Evolutionary conservation across 2,797 vertebrate genomes (phyloP).

Genomic region (Takifugu ocellatus): DNA sequence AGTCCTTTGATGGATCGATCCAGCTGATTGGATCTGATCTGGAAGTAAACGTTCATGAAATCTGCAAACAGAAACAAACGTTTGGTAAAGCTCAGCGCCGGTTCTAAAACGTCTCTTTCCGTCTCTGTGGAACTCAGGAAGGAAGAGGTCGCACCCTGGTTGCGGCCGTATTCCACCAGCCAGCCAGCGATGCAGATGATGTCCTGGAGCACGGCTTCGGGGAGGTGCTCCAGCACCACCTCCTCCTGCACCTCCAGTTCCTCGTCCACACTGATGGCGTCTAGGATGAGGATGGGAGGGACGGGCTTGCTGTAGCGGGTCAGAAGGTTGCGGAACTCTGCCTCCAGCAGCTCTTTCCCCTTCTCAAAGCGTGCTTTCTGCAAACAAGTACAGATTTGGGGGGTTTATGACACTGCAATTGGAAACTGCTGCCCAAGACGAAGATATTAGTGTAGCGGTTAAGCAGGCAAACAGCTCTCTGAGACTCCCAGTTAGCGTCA

Average conservation of each 20-base stretch:
- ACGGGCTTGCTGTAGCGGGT: slow-evolving; percentile 91
- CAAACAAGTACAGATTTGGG: too few species aligned
- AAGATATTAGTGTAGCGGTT: neutral
- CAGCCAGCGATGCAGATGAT: slow-evolving; percentile 90
- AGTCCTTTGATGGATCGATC: slow-evolving; percentile 95
- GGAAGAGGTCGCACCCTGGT: slow-evolving; percentile 80
- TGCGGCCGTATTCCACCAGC: slow-evolving; percentile 94
- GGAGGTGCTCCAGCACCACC: slow-evolving; percentile 87
- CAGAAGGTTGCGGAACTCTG: slow-evolving; percentile 90
- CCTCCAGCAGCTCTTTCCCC: slow-evolving; percentile 93
- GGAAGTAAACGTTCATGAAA: slow-evolving; percentile 99
- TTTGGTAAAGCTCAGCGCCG: too few species aligned
- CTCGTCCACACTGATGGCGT: slow-evolving; percentile 86
- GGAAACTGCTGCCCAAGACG: neutral
- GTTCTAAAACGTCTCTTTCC: too few species aligned
- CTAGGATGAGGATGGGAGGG: slow-evolving; percentile 92
- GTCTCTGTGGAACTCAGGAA: neutral
- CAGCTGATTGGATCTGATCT: slow-evolving; percentile 93
- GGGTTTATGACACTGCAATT: neutral
- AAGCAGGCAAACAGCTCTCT: neutral
- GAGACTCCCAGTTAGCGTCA: too few species aligned
- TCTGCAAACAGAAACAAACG: slow-evolving; percentile 68
- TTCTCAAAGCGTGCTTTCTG: slow-evolving; percentile 96
- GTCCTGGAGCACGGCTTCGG: slow-evolving; percentile 86
- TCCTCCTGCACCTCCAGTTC: slow-evolving; percentile 92